Base-by-base conservation (phyloP, 2,113 vertebrate genomes). In the Lanius ludovicianus region DNA sequence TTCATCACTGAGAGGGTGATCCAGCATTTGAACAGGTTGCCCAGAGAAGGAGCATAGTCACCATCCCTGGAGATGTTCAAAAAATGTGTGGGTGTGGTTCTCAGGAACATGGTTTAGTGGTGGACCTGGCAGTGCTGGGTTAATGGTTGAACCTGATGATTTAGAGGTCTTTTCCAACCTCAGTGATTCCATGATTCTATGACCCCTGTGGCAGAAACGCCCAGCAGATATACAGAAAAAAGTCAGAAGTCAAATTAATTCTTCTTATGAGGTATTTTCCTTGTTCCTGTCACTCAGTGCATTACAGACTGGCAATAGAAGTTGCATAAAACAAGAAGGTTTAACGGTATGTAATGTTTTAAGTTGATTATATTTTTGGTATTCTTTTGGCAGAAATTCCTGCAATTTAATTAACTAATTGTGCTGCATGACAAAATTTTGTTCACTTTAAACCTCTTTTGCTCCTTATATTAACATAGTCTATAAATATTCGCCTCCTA, bases 91-190 rank as follows among this genome's bases (percentile, higher is more conserved):
- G 35, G 3, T 49, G 10, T 20, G 27, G 35, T 13, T 42, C 21
- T 69, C 4, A 35, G 25, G 70, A 55, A 1, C 11, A 23, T 0
- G 0, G 56, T 23, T 56, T 20, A 20, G 35, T 9, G 35, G 18
- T 19, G 19, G 27, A 28, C 13, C 35, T 56, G 42, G 27, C 56
- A 37, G 19, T 5, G 31, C 1, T 63, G 37, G 22, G 41, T 69
- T 27, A 42, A 24, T 33, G 35, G 49, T 23, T 30, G 15, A 56
- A 56, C 55, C 7, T 55, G 47, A 23, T 49, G 47, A 23, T 27
- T 76, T 9, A 33, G 49, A 49, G 47, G 31, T 63, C 8, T 62
- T 70, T 70, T 56, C 49, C 49, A 49, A 10, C 49, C 35, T 24
- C 20, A 49, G 17, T 37, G 49, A 24, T 20, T 70, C 71, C 35